A percentile compares a stretch with the other conserved stretches of the same genome.
phyloP scores from a whole-genome alignment of 2,113 vertebrate genomes.

The Pyxicephalus adspersus region DNA sequence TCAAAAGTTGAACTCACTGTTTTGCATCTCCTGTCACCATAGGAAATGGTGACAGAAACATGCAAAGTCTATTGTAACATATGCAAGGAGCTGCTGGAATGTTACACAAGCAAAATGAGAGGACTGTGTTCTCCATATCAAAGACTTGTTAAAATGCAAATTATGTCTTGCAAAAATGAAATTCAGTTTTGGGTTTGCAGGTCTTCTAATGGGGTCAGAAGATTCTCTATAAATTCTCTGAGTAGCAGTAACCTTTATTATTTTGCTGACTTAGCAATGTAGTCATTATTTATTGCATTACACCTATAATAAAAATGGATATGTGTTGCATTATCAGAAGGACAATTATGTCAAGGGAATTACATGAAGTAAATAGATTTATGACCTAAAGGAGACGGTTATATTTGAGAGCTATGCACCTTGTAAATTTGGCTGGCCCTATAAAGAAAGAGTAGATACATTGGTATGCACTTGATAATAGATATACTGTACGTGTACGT shows the following conservation, averaged over 20 bases:
- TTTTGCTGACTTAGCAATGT: slow-evolving; percentile 16
- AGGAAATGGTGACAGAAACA: slow-evolving; percentile 33
- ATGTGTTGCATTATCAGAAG: slow-evolving; percentile 27
- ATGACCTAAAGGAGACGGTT: slow-evolving; percentile 27
- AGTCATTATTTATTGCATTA: slow-evolving; percentile 32
- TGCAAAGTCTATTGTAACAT: slow-evolving; percentile 24
- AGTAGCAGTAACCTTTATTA: slow-evolving; percentile 54
- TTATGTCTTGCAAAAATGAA: slow-evolving; percentile 43
- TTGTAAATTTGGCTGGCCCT: background rate
- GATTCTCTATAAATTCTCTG: slow-evolving; percentile 28
- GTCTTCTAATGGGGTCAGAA: slow-evolving; percentile 51
- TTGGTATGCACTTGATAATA: slow-evolving; percentile 3
- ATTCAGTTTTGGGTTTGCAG: slow-evolving; percentile 50
- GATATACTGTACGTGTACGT: background rate
- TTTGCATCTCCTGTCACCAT: slow-evolving; percentile 31
- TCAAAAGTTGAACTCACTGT: slow-evolving; percentile 54
- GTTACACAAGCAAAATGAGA: slow-evolving; percentile 38
- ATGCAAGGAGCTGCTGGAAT: slow-evolving; percentile 37
- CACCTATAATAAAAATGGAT: slow-evolving; percentile 9
- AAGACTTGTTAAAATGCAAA: slow-evolving; percentile 36
- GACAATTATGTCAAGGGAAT: slow-evolving; percentile 47
- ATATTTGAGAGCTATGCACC: background rate
- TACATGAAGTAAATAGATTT: slow-evolving; percentile 52
- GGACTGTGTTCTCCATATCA: slow-evolving; percentile 47
- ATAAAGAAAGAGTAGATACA: slow-evolving; percentile 8